A percentile compares a stretch with the other conserved stretches of the same genome.
phyloP scores from a whole-genome alignment of 2,113 vertebrate species.

The Rafetus swinhoei region DNA sequence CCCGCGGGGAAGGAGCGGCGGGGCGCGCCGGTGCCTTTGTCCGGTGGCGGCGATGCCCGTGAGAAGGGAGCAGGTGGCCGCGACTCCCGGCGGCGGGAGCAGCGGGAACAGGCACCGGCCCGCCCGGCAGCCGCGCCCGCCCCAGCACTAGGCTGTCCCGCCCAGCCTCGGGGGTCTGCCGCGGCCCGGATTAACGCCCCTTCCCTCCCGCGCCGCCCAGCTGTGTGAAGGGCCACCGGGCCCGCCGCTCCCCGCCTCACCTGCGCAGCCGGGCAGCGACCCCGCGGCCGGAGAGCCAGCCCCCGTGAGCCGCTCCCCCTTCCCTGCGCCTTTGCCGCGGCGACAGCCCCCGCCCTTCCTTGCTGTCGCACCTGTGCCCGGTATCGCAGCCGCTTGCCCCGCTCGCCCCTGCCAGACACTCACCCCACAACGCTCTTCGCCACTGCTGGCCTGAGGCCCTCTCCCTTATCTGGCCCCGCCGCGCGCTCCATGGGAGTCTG shows the following conservation, averaged over 20 bases:
- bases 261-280: neutral
- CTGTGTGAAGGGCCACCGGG: neutral
- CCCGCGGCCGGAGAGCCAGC: too few species aligned
- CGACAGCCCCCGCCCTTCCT: neutral
- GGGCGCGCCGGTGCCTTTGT: neutral
- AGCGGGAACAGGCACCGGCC: neutral
- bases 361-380: too few species aligned
- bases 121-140: neutral
- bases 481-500: conserved; percentile 48
- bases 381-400: too few species aligned
- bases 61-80: too few species aligned
- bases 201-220: too few species aligned
- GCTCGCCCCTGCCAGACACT: neutral
- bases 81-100: neutral
- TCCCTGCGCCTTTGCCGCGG: neutral
- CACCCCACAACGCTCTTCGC: neutral
- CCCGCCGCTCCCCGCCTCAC: too few species aligned
- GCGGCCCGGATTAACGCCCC: too few species aligned
- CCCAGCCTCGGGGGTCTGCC: neutral
- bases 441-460: neutral
- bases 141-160: neutral
- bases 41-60: neutral
- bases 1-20: neutral
- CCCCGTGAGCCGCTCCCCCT: neutral
- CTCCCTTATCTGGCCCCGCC: neutral